Conservation (phyloP, 2,113 vertebrate genomes). For the Orientallactaga bullata region DNA sequence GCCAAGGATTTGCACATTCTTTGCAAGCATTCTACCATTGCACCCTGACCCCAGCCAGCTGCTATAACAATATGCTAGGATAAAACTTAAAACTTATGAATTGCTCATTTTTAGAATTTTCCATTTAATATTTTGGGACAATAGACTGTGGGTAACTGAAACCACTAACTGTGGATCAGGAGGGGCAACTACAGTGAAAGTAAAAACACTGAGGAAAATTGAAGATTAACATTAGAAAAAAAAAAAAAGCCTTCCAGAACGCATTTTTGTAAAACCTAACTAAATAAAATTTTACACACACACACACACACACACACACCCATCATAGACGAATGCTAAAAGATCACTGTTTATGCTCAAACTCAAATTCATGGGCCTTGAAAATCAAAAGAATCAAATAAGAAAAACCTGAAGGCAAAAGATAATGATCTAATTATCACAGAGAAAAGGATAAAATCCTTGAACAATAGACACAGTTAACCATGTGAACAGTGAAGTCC, state of each 20-base stretch:
- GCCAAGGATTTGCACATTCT: neutral
- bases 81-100: neutral
- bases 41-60: neutral
- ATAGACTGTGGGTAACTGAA: neutral
- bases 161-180: neutral
- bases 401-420: neutral
- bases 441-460: neutral
- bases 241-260: neutral
- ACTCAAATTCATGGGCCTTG: neutral
- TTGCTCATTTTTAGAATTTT: neutral
- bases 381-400: neutral
- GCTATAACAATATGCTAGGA: neutral
- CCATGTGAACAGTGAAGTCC: fast-evolving
- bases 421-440: neutral
- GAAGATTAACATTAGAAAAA: neutral
- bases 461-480: neutral
- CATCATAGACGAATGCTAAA: neutral
- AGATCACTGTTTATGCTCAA: neutral
- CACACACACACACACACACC: no score
- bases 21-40: neutral
- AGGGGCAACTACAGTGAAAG: neutral
- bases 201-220: neutral
- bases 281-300: no score
- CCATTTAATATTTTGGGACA: neutral
- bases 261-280: neutral